Evolutionary conservation across 2,888 invertebrate genomes (phyloP), one percentile per base, ranked within the genome.

Genomic region (Pheosia tremula): DNA sequence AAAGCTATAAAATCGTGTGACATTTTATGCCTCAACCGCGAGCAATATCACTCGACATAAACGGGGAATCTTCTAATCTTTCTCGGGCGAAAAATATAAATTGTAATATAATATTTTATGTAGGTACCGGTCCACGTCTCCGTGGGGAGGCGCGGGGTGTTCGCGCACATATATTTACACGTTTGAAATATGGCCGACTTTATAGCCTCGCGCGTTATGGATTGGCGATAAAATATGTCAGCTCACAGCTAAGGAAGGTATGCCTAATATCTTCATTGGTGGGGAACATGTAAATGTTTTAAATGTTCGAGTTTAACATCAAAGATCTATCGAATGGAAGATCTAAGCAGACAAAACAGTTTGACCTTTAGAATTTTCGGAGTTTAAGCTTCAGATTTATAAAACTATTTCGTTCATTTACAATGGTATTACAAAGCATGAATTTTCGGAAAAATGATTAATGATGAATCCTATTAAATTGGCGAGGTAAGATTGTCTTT

Each of bases 181-280:
- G 81, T 89, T 86, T 90, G 88, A 90, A 87, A 89, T 89, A 90
- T 81, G 83, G 71, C 84, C 62, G 68, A 72, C 82, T 90, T 90
- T 91, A 91, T 85, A 81, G 79, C 80, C 83, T 85, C 80, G 79
- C 87, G 85, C 81, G 74, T 87, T 90, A 90, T 90, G 90, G 90
- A 90, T 90, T 89, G 89, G 76, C 75, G 72, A 83, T 89, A 88
- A 90, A 90, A 88, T 82, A 80, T 81, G 83, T 82, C 79, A 77
- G 74, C 71, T 72, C 74, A 76, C 63, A 68, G 61, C 67, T 74
- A 68, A 67, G 67, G 67, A 68, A 67, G 67, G 67, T 76, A 61
- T 61, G 60, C 58, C 62, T 68, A 60, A 52, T 24, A 7, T 36
- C n/a, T n/a, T 5, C 47, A 47, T 47, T 0, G 11, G 4, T 47